A percentile compares a stretch with the other conserved stretches of the same genome.
Conservation (phyloP, 1,140 invertebrate genomes). For the Elysia chlorotica region DNA sequence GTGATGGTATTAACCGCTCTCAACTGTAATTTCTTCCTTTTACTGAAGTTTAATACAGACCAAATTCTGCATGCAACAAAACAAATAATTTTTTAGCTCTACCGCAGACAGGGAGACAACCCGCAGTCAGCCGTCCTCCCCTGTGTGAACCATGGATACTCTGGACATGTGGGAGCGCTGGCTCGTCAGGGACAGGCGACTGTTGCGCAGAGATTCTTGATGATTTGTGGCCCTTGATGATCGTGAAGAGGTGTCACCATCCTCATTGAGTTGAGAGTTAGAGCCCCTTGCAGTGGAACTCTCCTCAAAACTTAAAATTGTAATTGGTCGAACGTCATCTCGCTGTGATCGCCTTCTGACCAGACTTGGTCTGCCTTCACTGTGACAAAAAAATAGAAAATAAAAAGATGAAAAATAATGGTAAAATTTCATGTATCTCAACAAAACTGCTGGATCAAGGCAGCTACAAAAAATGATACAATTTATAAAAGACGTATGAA, state of each 20-base stretch:
- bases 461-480: no score
- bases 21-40: no score
- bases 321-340: slow-evolving; percentile 31
- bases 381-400: slow-evolving; percentile 23
- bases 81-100: no score
- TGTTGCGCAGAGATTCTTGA: slow-evolving; percentile 31
- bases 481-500: no score
- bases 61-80: no score
- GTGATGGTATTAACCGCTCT: no score
- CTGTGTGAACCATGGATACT: slow-evolving; percentile 7
- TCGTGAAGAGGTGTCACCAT: slow-evolving; percentile 23
- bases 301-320: slow-evolving; percentile 32
- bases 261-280: slow-evolving; percentile 27
- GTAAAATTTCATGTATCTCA: neutral
- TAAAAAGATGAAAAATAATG: neutral
- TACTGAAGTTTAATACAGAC: no score
- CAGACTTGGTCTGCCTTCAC: slow-evolving; percentile 44
- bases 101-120: no score
- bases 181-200: slow-evolving; percentile 32
- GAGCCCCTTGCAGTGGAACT: slow-evolving; percentile 26
- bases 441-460: slow-evolving; percentile 7
- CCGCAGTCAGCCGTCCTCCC: slow-evolving; percentile 15
- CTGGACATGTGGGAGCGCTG: slow-evolving; percentile 25
- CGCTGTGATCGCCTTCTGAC: slow-evolving; percentile 30
- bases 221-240: slow-evolving; percentile 20